Evolutionary conservation across 2,888 invertebrate genomes (phyloP), one percentile per base, ranked within the genome.

Genomic region (Azorinus chamasolen): DNA sequence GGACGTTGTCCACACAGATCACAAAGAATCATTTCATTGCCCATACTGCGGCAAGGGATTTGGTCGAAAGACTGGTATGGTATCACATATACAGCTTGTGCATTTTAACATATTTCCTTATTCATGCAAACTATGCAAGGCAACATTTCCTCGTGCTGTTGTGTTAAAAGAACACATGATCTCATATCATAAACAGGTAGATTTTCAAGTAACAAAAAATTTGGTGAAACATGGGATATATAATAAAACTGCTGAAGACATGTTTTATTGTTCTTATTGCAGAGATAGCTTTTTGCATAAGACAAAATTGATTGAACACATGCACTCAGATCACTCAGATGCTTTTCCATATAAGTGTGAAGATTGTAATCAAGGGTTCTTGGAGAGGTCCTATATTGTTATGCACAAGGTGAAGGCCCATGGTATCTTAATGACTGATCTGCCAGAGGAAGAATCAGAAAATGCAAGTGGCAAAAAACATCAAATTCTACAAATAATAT

Each of bases 1-100:
- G n/a, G 50, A 71, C 14, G 50, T 81, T 12, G 74, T 89, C 10
- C 90, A 90, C 73, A 71, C 78, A 14, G 72, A 80, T 2, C 80
- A 81, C 37, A 64, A 63, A 18, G 88, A 89, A 65, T 78, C 73
- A 6, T 88, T 80, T 57, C 89, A 89, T 62, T 89, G 89, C 45
- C 86, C 88, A 2, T 89, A 89, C 61, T 89, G 89, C 73, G 89
- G 87, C 10, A 86, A 86, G 64, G 88, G 88, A 0, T 89, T 87
- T 58, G 63, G 53, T 18, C 73, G 83, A 24, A 87, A 87, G 45
- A 58, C 69, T n/a, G 75, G 83, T 3, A 85, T 87, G 87, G 72
- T 85, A 18, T 70, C 84, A 16, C 89, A 88, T 74, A 84, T 88
- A 8, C 85, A 84, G 41, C 72, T 82, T 20, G 75, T 86, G 2